Evolutionary conservation across 2,888 invertebrate genomes (phyloP).

Genomic region (Lymantria dispar): DNA sequence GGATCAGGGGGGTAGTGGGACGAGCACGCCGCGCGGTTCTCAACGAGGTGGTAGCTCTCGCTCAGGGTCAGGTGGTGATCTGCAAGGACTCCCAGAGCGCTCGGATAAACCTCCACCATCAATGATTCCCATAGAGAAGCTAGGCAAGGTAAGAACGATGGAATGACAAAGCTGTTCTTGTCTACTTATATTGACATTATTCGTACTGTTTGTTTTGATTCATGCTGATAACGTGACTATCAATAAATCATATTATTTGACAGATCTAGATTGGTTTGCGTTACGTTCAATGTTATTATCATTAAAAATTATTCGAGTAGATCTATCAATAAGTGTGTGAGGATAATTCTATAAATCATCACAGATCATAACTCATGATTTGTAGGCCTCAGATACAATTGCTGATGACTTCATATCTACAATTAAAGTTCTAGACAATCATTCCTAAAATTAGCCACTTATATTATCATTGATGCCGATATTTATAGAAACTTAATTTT

Average conservation of each 20-base stretch:
- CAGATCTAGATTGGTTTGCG: conserved; percentile 14
- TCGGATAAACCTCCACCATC: conserved; percentile 74
- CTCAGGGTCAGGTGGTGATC: conserved; percentile 86
- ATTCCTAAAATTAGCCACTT: too few species aligned
- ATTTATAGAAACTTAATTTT: too few species aligned
- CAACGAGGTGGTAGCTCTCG: conserved; percentile 77
- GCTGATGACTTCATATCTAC: background rate
- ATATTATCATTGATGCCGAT: too few species aligned
- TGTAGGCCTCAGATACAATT: background rate
- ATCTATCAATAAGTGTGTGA: background rate
- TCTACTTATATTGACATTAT: conserved; percentile 35
- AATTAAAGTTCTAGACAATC: background rate
- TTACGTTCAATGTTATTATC: too few species aligned
- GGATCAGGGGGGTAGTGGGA: conserved; percentile 59
- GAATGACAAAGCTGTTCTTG: conserved; percentile 19
- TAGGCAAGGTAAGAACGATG: conserved; percentile 84
- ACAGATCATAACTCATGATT: background rate
- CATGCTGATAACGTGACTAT: conserved; percentile 25
- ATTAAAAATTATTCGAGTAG: too few species aligned
- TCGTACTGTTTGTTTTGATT: conserved; percentile 35
- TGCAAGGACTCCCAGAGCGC: conserved; percentile 84
- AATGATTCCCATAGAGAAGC: conserved; percentile 88
- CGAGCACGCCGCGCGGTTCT: conserved; percentile 67
- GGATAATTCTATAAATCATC: background rate
- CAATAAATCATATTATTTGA: conserved; percentile 29